A percentile compares a stretch with the other conserved stretches of the same genome.
Conservation (phyloP, 1,140 invertebrate genomes). For the Camponotus vicinus region DNA sequence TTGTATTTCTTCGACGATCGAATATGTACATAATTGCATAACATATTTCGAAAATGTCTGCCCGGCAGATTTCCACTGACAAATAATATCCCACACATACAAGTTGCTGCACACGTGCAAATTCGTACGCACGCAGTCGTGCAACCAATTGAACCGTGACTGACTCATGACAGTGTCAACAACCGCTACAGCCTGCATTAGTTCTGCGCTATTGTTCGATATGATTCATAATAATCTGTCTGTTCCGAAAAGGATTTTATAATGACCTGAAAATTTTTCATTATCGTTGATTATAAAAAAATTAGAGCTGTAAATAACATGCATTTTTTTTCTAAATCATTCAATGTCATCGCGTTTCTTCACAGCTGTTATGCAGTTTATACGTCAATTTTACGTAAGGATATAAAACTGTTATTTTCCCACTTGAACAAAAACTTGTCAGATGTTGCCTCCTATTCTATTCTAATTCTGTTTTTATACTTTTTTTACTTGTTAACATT, state of each 20-base stretch:
- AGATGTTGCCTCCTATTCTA: neutral
- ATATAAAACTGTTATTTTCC: conserved; percentile 3
- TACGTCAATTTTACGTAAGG: neutral
- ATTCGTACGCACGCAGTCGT: conserved; percentile 48
- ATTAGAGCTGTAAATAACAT: neutral
- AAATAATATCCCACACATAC: conserved; percentile 15
- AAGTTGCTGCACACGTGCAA: neutral
- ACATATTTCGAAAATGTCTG: conserved; percentile 42
- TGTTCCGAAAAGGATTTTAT: neutral
- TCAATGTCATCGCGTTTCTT: neutral
- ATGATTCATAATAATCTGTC: conserved; percentile 10
- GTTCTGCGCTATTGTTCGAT: neutral
- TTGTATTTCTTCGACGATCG: conserved; percentile 17
- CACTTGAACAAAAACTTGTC: conserved; percentile 4
- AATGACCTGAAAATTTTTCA: neutral
- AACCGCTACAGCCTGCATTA: conserved; percentile 49
- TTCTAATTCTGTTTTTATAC: too few relatives aligned
- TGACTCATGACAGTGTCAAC: conserved; percentile 65
- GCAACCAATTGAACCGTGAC: conserved; percentile 68
- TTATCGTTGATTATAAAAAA: neutral
- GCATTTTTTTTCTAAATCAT: neutral
- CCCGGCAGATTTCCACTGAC: neutral
- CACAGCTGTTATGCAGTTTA: neutral
- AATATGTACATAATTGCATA: conserved; percentile 21
- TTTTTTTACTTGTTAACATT: neutral